Evolutionary conservation across 2,113 vertebrate genomes (phyloP).

Genomic region (Pelvicachromis taeniatus): DNA sequence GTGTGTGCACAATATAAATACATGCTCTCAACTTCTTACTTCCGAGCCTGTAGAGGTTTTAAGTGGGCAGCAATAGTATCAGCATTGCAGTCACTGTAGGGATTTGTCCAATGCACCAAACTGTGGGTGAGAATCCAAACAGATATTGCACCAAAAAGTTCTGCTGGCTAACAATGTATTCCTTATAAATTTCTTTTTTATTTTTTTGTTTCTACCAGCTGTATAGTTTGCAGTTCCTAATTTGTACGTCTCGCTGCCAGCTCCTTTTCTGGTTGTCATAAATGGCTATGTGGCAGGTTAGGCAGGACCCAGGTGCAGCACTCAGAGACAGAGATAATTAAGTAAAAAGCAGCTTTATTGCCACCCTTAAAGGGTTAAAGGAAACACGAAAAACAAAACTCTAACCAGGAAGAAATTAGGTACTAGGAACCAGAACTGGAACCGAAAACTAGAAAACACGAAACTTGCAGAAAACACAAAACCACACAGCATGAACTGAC

Average conservation of each 20-base stretch:
- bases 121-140: not conserved
- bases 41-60: not conserved
- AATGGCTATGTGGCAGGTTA: not conserved
- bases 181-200: not conserved
- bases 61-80: not conserved
- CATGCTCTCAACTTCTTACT: not conserved
- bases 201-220: no score
- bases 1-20: not conserved
- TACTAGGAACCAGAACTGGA: not conserved
- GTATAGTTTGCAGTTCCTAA: not conserved
- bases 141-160: not conserved
- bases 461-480: not conserved
- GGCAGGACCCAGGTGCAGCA: not conserved
- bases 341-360: not conserved
- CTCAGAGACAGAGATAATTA: not conserved
- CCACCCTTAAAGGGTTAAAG: not conserved
- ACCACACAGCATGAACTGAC: not conserved
- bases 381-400: not conserved
- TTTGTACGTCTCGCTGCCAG: not conserved
- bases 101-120: not conserved
- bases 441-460: not conserved
- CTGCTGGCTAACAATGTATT: not conserved
- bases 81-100: not conserved
- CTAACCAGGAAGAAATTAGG: not conserved
- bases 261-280: not conserved